A percentile compares a stretch with the other conserved stretches of the same genome.
Conservation (phyloP, 2,797 vertebrate genomes). For the Poecile montanus region DNA sequence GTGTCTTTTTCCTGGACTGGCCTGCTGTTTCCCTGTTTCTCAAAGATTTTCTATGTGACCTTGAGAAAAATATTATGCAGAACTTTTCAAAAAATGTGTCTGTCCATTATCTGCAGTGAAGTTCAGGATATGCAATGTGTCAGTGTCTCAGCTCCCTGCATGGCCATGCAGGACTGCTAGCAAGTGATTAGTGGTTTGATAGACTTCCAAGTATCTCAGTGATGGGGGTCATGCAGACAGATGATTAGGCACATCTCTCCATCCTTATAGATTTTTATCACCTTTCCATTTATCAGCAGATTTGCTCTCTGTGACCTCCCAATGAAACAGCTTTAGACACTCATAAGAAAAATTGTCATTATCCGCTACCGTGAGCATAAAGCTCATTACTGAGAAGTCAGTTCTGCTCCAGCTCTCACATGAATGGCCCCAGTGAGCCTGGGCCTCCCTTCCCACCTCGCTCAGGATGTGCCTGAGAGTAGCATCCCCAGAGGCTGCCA, state of each 20-base stretch:
- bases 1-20: neutral
- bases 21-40: neutral
- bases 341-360: conserved; percentile 46
- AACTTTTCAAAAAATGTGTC: neutral
- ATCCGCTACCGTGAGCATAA: conserved; percentile 1
- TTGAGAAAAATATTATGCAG: neutral
- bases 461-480: neutral
- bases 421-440: conserved; percentile 12
- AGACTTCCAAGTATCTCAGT: neutral
- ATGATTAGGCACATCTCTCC: conserved; percentile 39
- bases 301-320: conserved; percentile 37
- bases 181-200: neutral
- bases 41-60: neutral
- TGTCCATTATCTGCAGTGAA: neutral
- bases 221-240: conserved; percentile 10
- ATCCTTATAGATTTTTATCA: conserved; percentile 58
- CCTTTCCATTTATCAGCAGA: conserved; percentile 25
- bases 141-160: neutral
- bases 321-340: conserved; percentile 22
- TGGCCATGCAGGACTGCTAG: neutral
- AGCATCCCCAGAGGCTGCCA: neutral
- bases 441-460: neutral
- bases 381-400: conserved; percentile 46
- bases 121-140: neutral
- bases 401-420: conserved; percentile 8